phyloP scores from a whole-genome alignment of 1,140 invertebrate species.

The Coptotermes formosanus region DNA sequence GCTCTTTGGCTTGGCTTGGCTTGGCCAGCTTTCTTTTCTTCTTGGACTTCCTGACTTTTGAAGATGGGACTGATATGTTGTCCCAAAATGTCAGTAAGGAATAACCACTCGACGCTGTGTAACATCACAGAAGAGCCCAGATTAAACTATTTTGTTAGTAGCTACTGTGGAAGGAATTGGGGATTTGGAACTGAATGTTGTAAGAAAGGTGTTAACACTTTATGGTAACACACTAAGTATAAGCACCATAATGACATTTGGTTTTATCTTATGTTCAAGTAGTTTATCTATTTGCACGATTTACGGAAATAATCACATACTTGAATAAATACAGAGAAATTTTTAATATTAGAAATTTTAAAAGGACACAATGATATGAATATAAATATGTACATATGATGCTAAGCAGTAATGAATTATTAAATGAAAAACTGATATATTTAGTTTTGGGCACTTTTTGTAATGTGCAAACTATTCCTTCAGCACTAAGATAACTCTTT shows the following conservation, averaged over 20 bases:
- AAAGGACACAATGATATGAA: conserved; percentile 51
- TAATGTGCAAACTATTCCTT: conserved; percentile 28
- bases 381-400: conserved; percentile 50
- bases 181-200: too few species aligned
- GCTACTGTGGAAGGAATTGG: too few species aligned
- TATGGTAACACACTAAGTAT: too few species aligned
- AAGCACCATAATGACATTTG: not conserved
- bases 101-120: too few species aligned
- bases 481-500: not conserved
- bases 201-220: too few species aligned
- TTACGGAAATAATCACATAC: conserved; percentile 29
- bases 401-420: conserved; percentile 35
- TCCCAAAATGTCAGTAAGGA: too few species aligned
- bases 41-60: too few species aligned
- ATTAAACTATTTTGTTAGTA: too few species aligned
- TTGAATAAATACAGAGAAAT: conserved; percentile 50
- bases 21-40: too few species aligned
- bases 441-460: conserved; percentile 32
- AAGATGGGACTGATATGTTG: too few species aligned
- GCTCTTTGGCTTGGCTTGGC: too few species aligned
- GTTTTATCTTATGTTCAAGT: not conserved
- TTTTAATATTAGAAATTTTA: conserved; percentile 52
- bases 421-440: conserved; percentile 33
- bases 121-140: too few species aligned
- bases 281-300: conserved; percentile 12